These are phyloP conservation scores for Sebastiscus albofasciatus DNA, from an alignment of 2,797 vertebrate species.

Conservation along the genomic window DNA sequence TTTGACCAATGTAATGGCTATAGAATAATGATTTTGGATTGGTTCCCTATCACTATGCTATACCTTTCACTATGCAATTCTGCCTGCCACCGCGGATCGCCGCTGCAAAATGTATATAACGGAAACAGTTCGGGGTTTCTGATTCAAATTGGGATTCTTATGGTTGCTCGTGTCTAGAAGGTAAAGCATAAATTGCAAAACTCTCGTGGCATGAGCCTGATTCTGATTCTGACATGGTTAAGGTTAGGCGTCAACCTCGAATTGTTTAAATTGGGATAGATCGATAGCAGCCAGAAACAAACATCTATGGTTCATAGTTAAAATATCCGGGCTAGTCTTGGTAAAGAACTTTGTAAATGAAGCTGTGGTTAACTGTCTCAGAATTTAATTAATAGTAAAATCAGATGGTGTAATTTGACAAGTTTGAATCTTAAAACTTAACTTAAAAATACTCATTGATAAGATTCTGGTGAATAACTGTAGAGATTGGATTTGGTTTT, in stretches of 20 bases:
- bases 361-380: slow-evolving; percentile 14
- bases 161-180: too few species aligned
- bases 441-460: neutral
- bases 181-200: too few species aligned
- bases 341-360: slow-evolving; percentile 23
- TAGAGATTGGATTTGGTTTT: neutral
- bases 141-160: neutral
- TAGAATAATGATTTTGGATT: too few species aligned
- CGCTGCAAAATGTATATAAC: neutral
- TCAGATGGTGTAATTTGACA: slow-evolving; percentile 2
- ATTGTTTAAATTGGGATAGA: too few species aligned
- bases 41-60: too few species aligned
- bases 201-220: too few species aligned
- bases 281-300: neutral
- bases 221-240: too few species aligned
- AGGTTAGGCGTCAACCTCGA: too few species aligned
- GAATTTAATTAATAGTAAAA: slow-evolving; percentile 18
- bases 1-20: too few species aligned
- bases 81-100: too few species aligned
- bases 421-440: neutral
- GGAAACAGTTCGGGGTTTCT: neutral
- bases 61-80: too few species aligned
- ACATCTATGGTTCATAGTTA: neutral
- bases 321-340: neutral
- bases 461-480: slow-evolving; percentile 8